Conservation (phyloP, 2,113 vertebrate genomes). For the Aspiorhynchus laticeps region DNA sequence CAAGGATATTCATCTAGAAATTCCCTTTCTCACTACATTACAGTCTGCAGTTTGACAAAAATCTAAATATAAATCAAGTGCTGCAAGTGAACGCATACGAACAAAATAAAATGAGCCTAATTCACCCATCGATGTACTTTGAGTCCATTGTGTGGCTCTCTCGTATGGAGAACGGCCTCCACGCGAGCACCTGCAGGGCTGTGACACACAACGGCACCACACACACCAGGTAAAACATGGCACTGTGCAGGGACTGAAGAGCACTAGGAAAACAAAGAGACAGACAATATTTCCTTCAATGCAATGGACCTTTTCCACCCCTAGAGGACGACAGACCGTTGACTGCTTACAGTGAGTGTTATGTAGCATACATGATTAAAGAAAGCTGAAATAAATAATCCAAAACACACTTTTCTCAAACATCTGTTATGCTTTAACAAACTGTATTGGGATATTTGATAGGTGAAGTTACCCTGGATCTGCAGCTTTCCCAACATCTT, state of each 20-base stretch:
- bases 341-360: not conserved
- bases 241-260: slow-evolving; percentile 75
- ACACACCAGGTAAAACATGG: slow-evolving; percentile 88
- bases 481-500: slow-evolving; percentile 57
- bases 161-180: slow-evolving; percentile 86
- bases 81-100: not conserved
- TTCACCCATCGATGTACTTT: slow-evolving; percentile 69
- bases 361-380: not conserved
- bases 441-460: not conserved
- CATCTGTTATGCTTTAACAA: not conserved
- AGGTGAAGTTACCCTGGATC: slow-evolving; percentile 73
- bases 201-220: slow-evolving; percentile 81
- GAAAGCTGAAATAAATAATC: not conserved
- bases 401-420: not conserved
- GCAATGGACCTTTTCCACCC: not conserved
- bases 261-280: slow-evolving; percentile 66
- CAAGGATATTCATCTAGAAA: not conserved
- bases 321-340: slow-evolving; percentile 1
- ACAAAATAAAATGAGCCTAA: not conserved
- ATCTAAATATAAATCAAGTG: not conserved
- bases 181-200: slow-evolving; percentile 78
- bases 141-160: slow-evolving; percentile 76
- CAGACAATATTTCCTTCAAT: not conserved
- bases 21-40: not conserved
- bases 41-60: not conserved